phyloP scores from a whole-genome alignment of 2,888 invertebrate species.

The Scaptomyza flava region DNA sequence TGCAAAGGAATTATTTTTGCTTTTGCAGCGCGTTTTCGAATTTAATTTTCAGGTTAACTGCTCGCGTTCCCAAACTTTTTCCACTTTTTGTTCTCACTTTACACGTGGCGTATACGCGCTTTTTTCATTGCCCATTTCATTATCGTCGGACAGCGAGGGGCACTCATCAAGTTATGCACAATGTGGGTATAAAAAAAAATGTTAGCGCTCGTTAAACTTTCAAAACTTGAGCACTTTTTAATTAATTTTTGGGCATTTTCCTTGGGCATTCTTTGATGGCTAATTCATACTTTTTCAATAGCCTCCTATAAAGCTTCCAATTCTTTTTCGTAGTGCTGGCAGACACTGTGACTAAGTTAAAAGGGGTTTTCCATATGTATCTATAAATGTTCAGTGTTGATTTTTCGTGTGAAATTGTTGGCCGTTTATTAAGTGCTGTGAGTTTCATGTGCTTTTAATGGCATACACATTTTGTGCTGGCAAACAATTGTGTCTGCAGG shows the following conservation, averaged over 20 bases:
- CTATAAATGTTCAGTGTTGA: conserved; percentile 4
- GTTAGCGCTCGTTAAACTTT: conserved; percentile 43
- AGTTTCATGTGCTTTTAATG: neutral
- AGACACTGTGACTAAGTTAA: neutral
- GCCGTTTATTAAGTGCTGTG: neutral
- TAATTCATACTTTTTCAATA: conserved; percentile 5
- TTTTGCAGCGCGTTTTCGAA: conserved; percentile 66
- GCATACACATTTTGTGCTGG: neutral
- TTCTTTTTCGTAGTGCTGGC: neutral
- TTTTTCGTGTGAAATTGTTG: neutral
- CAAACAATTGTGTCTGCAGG: neutral
- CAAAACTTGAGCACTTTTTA: conserved; percentile 50
- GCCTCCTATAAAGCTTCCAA: conserved; percentile 22
- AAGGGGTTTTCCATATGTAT: conserved; percentile 1
- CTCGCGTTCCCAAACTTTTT: conserved; percentile 39
- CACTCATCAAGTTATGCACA: conserved; percentile 37
- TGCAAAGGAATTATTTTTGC: conserved; percentile 72
- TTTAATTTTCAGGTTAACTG: conserved; percentile 74
- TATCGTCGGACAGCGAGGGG: conserved; percentile 36
- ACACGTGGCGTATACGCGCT: conserved; percentile 55
- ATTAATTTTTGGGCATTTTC: conserved; percentile 36
- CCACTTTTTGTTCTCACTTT: neutral
- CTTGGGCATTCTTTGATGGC: conserved; percentile 9
- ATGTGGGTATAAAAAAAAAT: conserved; percentile 32
- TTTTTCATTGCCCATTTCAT: conserved; percentile 58